Base-by-base conservation (phyloP, 1,140 invertebrate genomes). In the Drosophila chauvacae region DNA sequence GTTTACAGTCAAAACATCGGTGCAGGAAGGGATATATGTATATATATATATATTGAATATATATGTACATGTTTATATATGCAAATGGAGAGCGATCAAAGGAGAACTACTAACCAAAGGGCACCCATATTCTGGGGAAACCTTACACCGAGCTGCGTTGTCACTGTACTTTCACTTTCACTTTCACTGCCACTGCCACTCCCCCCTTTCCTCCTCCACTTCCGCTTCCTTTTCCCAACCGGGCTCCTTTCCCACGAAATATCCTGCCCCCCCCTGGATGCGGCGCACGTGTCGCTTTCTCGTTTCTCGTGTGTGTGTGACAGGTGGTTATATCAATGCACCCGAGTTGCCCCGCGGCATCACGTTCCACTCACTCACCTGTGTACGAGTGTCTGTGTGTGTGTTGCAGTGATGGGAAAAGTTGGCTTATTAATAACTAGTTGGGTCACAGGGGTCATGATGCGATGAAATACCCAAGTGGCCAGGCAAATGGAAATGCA, bases 241-340 rank as follows among this genome's bases (percentile, higher is more conserved):
- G 30, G 33, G 5, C 16, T 37, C 30, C n/a, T 26, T 62, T 53
- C 26, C 47, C 53, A 39, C 35, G 14, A 39, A 26, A 56, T 37
- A 56, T 53, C 30, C 47, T 26, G 20, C 20, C 26, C 23, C n/a
- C 33, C 23, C 48, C 20, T 37, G 50, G 26, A 71, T 56, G 26
- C 33, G 14, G 13, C 61, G 65, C 71, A 39, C 64, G 61, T 50
- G 33, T 66, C 51, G 33, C 66, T 11, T 35, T 26, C 26, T 5
- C 26, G 28, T 28, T 7, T 28, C 26, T 5, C 20, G 37, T 68
- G 61, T 84, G 57, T 83, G 58, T 75, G 41, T 86, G 82, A 86
- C 83, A 86, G 82, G 82, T 86, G 82, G 83, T 87, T 86, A 82
- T 80, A 79, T 82, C 79, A 56, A 79, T 87, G 82, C 62, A 79